Base-by-base conservation (phyloP, 2,113 vertebrate species). In the Aldabrachelys gigantea region DNA sequence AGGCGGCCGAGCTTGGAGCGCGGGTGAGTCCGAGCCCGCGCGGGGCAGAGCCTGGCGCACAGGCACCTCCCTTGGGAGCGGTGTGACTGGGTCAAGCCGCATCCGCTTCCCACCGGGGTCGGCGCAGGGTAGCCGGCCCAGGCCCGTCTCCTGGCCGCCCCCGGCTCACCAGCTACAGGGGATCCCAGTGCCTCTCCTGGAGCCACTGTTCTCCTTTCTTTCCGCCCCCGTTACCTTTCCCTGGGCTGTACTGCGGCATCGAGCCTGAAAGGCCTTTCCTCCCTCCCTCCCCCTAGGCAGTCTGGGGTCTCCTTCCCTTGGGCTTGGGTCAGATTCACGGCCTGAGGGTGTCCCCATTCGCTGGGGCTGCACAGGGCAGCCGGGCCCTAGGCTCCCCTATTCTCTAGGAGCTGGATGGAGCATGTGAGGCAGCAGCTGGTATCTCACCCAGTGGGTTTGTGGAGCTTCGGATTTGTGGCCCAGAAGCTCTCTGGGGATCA, bases 11-110 rank as follows among this genome's bases (percentile, higher is more conserved):
- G 56, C 84, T 79, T 17, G 56, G 38, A n/a, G 59, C 11, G 54
- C 50, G 80, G 69, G 94, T 94, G 94, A 92, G 87, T 59, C 90
- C 81, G n/a, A 87, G 35, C 31, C 16, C 72, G 50, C 50, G 83
- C 25, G 62, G 6, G 31, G 25, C 27, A n/a, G 5, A 0, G 19
- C 12, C 44, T 21, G 10, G 50, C 31, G 21, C 3, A 3, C 52
- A 25, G 21, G 62, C 54, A 27, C 75, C 62, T 65, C 56, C 69
- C 88, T 4, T 49, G 10, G 78, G 19, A 49, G 53, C 47, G 72
- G 59, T 17, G 81, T 75, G 54, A 59, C n/a, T 29, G n/a, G 82
- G 24, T 69, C 25, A 3, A 5, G 22, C 41, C 82, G 10, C n/a
- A 31, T 5, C 5, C 10, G 65, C 35, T 31, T 41, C 3, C 84